These are phyloP conservation scores for Lithosia quadra DNA, from an alignment of 2,888 invertebrate genomes.

Conservation along the genomic window DNA sequence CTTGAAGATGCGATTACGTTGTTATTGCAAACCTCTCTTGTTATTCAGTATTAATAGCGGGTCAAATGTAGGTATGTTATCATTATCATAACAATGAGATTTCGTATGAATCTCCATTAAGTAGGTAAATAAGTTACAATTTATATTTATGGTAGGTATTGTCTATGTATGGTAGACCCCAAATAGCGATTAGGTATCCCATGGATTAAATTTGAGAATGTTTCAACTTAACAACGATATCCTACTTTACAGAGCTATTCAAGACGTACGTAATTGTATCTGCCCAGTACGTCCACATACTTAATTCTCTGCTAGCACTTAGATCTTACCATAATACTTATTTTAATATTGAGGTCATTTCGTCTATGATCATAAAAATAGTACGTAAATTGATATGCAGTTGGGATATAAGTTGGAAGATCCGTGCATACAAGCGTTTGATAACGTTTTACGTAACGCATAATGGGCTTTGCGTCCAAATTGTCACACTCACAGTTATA, in stretches of 20 bases:
- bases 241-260: no score
- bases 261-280: no score
- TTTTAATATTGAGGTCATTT: no score
- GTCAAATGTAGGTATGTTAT: neutral
- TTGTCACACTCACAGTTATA: conserved; percentile 26
- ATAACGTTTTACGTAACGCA: conserved; percentile 45
- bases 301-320: no score
- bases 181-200: no score
- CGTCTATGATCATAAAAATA: no score
- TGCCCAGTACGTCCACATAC: no score
- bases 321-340: no score
- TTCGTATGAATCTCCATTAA: neutral
- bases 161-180: neutral
- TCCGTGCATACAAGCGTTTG: conserved; percentile 33
- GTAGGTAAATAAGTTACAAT: neutral
- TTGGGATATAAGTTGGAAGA: conserved; percentile 15
- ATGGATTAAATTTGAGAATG: no score
- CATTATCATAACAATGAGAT: neutral
- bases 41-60: no score
- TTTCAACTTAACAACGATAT: no score
- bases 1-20: neutral
- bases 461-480: conserved; percentile 33
- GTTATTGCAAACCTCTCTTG: neutral
- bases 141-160: neutral
- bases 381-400: neutral